Evolutionary conservation across 2,797 vertebrate genomes (phyloP).

Genomic region (Pyrocephalus nanus): DNA sequence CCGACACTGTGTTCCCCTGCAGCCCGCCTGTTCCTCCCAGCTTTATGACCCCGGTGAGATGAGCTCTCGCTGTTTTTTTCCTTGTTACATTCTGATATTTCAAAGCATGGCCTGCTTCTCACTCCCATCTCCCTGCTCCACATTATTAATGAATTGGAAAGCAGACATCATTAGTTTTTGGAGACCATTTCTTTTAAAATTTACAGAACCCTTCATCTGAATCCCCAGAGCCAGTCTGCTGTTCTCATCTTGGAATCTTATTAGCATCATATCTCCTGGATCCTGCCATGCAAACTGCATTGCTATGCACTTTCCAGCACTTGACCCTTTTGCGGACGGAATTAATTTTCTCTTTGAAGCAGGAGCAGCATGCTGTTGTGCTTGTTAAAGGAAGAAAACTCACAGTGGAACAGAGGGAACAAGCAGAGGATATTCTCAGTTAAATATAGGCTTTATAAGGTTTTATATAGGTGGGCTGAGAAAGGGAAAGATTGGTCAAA

Average conservation of each 20-base stretch:
- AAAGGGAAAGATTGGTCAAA: constrained; percentile 33
- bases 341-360: constrained; percentile 87
- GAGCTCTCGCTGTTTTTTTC: constrained; percentile 72
- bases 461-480: constrained; percentile 43
- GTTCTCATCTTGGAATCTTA: constrained; percentile 91
- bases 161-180: constrained; percentile 92
- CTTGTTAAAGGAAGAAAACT: constrained; percentile 79
- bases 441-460: constrained; percentile 54
- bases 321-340: constrained; percentile 90
- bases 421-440: constrained; percentile 66
- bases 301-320: constrained; percentile 92
- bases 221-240: constrained; percentile 87
- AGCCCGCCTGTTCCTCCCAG: constrained; percentile 68
- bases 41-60: constrained; percentile 77
- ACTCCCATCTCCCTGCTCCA: constrained; percentile 79
- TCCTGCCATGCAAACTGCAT: constrained; percentile 89
- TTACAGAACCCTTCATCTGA: constrained; percentile 88
- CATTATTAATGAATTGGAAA: constrained; percentile 91
- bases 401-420: constrained; percentile 61
- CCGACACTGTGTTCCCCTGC: constrained; percentile 46
- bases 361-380: constrained; percentile 74
- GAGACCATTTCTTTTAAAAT: constrained; percentile 92
- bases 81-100: constrained; percentile 79
- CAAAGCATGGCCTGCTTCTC: constrained; percentile 79
- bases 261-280: constrained; percentile 89